Base-by-base conservation (phyloP, 2,888 invertebrate genomes). In the Tubulanus polymorphus region DNA sequence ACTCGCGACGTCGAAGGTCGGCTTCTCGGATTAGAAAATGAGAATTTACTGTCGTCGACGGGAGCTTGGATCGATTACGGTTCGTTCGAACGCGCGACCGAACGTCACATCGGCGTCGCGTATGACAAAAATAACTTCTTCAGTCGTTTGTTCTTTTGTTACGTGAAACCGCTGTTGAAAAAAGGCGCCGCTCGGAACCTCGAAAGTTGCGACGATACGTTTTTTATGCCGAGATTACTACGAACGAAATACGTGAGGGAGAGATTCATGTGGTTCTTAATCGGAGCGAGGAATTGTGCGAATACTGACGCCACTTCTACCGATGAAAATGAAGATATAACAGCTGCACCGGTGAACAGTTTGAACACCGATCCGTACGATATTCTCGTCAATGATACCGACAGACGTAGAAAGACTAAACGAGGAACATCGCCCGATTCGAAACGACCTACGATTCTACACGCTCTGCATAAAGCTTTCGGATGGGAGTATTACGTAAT, bases 91-190 rank as follows among this genome's bases (percentile, higher is more conserved):
- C 30, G 37, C 29, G 18, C 41, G 25, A 51, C 45, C 6, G 53
- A 51, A 20, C n/a, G n/a, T n/a, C n/a, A n/a, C n/a, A 54, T 60
- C 8, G 50, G 59, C 6, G 59, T 61, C 15, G 74, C 72, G 18
- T 88, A 92, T 85, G 90, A 91, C 78, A 85, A 87, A 60, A 82
- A 83, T 15, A 84, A 85, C 53, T 84, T 83, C 71, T 70, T 87
- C 1, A 91, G 92, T 0, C 86, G 85, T 71, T 81, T 94, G n/a
- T 79, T 88, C 26, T 92, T 95, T 76, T 83, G 86, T 59, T 95
- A 95, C 95, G 92, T 93, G 1, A 85, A 87, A 62, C 89, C 90
- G 1, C 79, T 95, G 54, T 87, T 95, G 78, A 79, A 59, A 2
- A 68, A 67, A 51, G 76, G 76, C 20, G 63, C 67, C 10, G 61